Evolutionary conservation across 2,797 vertebrate species (phyloP), one percentile per base, ranked within the genome.

Genomic region (Adelosebastes latens): DNA sequence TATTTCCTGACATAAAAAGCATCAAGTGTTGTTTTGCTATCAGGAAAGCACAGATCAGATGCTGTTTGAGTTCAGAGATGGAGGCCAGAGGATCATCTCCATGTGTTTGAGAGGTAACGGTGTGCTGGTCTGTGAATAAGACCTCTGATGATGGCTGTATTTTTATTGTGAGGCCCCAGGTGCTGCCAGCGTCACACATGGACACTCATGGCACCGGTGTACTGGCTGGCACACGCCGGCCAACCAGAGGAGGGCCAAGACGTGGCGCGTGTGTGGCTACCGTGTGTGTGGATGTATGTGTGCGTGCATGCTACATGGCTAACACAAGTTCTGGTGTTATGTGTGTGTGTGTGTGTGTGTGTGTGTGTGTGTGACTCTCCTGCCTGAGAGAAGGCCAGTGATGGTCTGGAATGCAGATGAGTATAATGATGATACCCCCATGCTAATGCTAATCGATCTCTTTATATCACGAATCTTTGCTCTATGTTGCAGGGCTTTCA

Each of bases 141-240:
- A 91, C 89, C 82, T 90, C 85, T 77, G 77, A 79, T 91, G 89
- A 93, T 91, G 91, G 84, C 89, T 93, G 93, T 93, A 77, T 90
- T 92, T 92, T 91, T 88, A 93, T 82, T 87, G 89, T 71, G 88
- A 87, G 87, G 93, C 82, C 93, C 84, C 94, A 95, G 94, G 93
- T 95, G 94, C 84, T 86, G 87, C 90, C 91, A 87, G 86, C 72
- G 86, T 93, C 90, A 94, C 92, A 92, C 93, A 93, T 91, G 92
- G 88, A 85, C 87, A 90, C 88, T 82, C 93, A 84, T 92, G 91
- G 91, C 91, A 88, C 84, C 60, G 75, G 75, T 78, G 81, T 77
- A 84, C 86, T 93, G 86, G 88, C 86, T 93, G 86, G 88, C 90
- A 89, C 77, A 59, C 63, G 6, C 27, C 31, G 11, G 46, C 85